Evolutionary conservation across 2,113 vertebrate genomes (phyloP).

Genomic region (Speoplatyrhinus poulsoni): DNA sequence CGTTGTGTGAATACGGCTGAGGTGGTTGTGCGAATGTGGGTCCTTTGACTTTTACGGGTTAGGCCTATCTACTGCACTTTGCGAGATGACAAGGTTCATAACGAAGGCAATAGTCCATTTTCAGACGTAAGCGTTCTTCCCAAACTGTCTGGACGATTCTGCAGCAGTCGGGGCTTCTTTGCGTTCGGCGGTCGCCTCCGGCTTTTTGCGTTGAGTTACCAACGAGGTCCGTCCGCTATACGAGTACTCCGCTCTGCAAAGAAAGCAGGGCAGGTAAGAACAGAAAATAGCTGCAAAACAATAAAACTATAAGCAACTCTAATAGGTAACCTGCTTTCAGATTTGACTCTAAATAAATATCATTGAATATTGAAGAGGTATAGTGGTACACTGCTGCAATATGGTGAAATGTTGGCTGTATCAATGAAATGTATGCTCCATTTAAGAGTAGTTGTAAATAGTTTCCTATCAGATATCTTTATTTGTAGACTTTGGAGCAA

Average conservation of each 20-base stretch:
- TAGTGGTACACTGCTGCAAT: too few species aligned
- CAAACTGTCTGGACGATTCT: constrained; percentile 60
- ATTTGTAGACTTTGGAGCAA: too few species aligned
- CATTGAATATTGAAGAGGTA: too few species aligned
- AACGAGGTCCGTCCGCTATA: constrained; percentile 80
- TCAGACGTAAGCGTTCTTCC: constrained; percentile 78
- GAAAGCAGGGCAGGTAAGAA: background rate
- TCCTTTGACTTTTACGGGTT: constrained; percentile 7
- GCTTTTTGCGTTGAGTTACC: constrained; percentile 74
- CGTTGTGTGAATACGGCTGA: background rate
- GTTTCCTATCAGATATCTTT: too few species aligned
- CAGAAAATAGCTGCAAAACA: background rate
- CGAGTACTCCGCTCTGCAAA: constrained; percentile 68
- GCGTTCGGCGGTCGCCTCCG: constrained; percentile 57
- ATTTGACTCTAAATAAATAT: too few species aligned
- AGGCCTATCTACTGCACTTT: background rate
- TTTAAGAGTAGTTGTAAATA: background rate
- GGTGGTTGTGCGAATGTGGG: background rate
- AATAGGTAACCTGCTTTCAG: too few species aligned
- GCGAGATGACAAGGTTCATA: background rate
- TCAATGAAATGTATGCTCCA: too few species aligned
- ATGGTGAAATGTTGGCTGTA: too few species aligned
- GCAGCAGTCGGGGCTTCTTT: constrained; percentile 38
- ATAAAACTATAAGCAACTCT: background rate
- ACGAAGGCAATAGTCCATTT: background rate